Base-by-base conservation (phyloP, 1,140 invertebrate species). In the Sesamia nonagrioides region DNA sequence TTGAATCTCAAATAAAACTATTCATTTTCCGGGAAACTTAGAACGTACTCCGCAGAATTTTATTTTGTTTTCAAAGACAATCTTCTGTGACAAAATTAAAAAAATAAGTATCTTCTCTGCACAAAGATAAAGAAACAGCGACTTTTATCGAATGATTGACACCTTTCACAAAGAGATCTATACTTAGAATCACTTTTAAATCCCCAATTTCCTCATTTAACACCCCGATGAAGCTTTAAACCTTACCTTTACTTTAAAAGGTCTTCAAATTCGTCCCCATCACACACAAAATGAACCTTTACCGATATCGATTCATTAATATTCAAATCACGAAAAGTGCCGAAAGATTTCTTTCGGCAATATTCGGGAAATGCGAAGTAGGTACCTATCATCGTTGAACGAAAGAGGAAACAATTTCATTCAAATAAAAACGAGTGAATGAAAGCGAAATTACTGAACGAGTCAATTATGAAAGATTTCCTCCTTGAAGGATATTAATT, bases 271-370 rank as follows among this genome's bases (percentile, higher is more conserved):
- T 45, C 18, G 11, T 42, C 35, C 35, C 18, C 17, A 42, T 42
- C 71, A 73, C 71, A 54, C 42, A 73, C 50, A 73, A 63, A 63
- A 63, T 63, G 52, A 73, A 42, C 37, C 54, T 73, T 60, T 60
- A 58, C 42, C 71, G 58, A 73, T 73, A 73, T 73, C 54, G 37
- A 56, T 42, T 58, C 71, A 73, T 73, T 18, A 73, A 73, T 73
- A 73, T 73, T 73, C 71, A 73, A 58, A 73, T 73, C 71, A 60
- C 35, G 35, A 21, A 27, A 73, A 73, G 33, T 56, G 54, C 11
- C 17, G 0, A n/a, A 73, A 42, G 54, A 73, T 45, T 60, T 45
- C 71, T 42, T 73, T 58, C 27, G 17, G 27, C 17, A 69, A 13
- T 54, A 17, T 61, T 37, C 33, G 15, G 33, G 7, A 18, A 37